These are phyloP conservation scores for Holcopasites calliopsidis DNA, from an alignment of 1,140 invertebrate species.

Conservation along the genomic window DNA sequence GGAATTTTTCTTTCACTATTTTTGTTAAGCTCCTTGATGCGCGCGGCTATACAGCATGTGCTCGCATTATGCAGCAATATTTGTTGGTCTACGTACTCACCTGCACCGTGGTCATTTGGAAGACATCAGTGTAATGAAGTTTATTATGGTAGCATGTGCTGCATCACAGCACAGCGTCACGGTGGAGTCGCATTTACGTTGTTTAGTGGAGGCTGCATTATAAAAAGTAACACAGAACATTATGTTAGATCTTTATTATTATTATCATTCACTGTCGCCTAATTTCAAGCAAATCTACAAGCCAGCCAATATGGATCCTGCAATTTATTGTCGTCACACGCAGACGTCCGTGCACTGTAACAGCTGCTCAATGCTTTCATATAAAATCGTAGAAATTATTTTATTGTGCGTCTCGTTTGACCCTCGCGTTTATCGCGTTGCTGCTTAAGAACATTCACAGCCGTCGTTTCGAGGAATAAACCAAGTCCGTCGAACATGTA, in stretches of 20 bases:
- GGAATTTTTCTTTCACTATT: no score
- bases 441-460: background rate
- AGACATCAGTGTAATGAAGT: constrained; percentile 21
- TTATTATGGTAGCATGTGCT: constrained; percentile 11
- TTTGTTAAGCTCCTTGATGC: background rate
- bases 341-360: no score
- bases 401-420: background rate
- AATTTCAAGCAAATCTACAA: no score
- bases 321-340: background rate
- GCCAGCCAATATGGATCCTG: no score
- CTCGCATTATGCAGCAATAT: background rate
- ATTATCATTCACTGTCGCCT: no score
- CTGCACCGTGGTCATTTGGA: constrained; percentile 4
- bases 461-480: constrained; percentile 32
- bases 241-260: background rate
- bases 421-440: background rate
- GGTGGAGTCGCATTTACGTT: background rate
- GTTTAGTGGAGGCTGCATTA: background rate
- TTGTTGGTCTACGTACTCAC: background rate
- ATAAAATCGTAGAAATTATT: background rate
- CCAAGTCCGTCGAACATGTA: background rate
- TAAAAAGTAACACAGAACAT: background rate
- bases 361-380: background rate
- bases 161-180: background rate
- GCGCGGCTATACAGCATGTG: no score